Evolutionary conservation across 92 coral and sea anemone species (phyloP).

Genomic region (Galaxea fascicularis): DNA sequence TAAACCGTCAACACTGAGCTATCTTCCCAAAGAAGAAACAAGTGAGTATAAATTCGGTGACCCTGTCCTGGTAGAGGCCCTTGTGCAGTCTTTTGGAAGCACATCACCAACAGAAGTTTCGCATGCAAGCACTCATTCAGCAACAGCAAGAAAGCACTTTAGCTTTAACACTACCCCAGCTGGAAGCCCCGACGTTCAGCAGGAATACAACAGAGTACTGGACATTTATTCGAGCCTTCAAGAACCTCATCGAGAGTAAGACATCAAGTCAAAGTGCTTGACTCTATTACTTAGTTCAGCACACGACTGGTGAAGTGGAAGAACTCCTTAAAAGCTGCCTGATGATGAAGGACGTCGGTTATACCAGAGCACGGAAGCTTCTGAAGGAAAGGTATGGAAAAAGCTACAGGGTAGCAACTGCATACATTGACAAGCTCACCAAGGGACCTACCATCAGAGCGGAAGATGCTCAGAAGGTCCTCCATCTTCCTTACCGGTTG

Average conservation of each 20-base stretch:
- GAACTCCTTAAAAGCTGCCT: neutral
- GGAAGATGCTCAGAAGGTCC: conserved; percentile 39
- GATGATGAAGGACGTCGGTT: neutral
- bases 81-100: neutral
- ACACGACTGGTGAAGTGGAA: neutral
- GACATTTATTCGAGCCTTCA: neutral
- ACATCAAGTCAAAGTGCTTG: neutral
- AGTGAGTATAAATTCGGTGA: neutral
- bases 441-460: conserved; percentile 19
- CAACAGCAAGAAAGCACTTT: conserved; percentile 21
- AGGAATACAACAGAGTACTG: conserved; percentile 8
- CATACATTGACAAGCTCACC: conserved; percentile 24
- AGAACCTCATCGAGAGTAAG: conserved; percentile 4
- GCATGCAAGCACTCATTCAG: neutral
- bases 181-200: neutral
- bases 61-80: neutral
- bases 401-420: conserved; percentile 27
- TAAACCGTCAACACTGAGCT: neutral
- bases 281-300: neutral
- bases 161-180: conserved; percentile 8
- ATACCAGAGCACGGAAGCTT: conserved; percentile 6
- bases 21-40: neutral
- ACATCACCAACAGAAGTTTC: neutral
- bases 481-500: conserved; percentile 45
- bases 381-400: conserved; percentile 35